Evolutionary conservation across 2,888 invertebrate genomes (phyloP).

Genomic region (Melangyna quadrimaculata): DNA sequence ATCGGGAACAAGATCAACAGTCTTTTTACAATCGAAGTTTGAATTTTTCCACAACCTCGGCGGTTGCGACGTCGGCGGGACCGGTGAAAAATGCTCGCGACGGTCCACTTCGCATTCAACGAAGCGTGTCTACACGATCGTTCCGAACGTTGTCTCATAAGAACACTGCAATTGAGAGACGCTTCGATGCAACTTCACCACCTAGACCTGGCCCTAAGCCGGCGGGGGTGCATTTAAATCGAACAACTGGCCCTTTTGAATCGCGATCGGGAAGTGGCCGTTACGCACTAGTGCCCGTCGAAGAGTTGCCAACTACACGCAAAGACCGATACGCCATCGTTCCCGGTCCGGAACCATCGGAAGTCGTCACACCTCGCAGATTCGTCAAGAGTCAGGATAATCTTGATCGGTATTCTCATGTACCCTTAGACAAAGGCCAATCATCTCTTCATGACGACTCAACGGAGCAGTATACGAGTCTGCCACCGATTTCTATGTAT

Average conservation of each 20-base stretch:
- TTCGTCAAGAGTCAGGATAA: conserved; percentile 79
- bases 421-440: conserved; percentile 75
- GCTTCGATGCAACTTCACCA: conserved; percentile 71
- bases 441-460: conserved; percentile 78
- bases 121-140: conserved; percentile 81
- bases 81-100: conserved; percentile 76
- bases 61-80: too few relatives aligned
- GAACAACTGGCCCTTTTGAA: conserved; percentile 71
- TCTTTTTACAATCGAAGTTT: conserved; percentile 78
- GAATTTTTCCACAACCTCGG: conserved; percentile 72
- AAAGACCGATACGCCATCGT: conserved; percentile 78
- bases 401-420: conserved; percentile 76
- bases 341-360: conserved; percentile 76
- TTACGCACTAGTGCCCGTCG: conserved; percentile 83
- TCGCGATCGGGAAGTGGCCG: conserved; percentile 79
- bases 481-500: conserved; percentile 76
- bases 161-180: conserved; percentile 65
- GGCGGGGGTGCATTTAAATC: conserved; percentile 63
- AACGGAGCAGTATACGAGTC: conserved; percentile 77
- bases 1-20: conserved; percentile 75
- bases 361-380: conserved; percentile 77
- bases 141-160: conserved; percentile 74
- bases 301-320: conserved; percentile 76
- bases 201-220: conserved; percentile 56
- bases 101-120: conserved; percentile 80